Conservation (phyloP, 2,888 invertebrate genomes). For the Auanema sp. region DNA sequence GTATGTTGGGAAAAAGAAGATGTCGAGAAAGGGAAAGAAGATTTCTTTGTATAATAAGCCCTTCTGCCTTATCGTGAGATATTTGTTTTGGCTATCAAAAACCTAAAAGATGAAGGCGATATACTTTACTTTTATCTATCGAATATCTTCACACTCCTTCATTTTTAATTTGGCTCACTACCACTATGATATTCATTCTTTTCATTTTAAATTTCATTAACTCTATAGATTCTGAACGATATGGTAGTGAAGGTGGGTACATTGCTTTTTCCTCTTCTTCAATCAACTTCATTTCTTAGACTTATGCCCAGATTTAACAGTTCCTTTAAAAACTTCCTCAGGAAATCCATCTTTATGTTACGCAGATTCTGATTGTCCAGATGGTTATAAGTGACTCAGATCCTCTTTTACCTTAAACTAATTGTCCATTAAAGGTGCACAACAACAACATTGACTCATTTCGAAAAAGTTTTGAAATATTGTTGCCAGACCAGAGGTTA, state of each 20-base stretch:
- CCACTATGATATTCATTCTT: neutral
- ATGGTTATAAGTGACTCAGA: conserved; percentile 10
- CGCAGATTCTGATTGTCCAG: conserved; percentile 14
- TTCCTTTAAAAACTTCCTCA: conserved; percentile 10
- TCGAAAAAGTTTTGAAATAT: conserved; percentile 30
- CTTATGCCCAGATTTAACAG: conserved; percentile 15
- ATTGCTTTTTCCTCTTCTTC: neutral
- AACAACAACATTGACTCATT: conserved; percentile 20
- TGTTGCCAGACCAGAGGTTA: conserved; percentile 42
- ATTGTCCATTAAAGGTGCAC: conserved; percentile 9
- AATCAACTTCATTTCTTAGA: neutral
- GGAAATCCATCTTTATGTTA: conserved; percentile 9
- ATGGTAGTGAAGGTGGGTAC: conserved; percentile 3
- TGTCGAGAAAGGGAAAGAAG: too few species aligned
- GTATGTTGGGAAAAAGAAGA: too few species aligned
- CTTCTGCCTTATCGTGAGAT: too few species aligned
- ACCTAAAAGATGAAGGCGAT: too few species aligned
- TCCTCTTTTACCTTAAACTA: neutral
- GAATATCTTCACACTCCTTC: neutral
- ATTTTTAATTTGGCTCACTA: neutral
- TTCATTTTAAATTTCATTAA: conserved; percentile 3
- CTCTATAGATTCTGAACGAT: neutral
- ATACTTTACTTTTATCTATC: neutral
- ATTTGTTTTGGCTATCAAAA: too few species aligned
- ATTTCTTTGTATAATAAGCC: too few species aligned